These are phyloP conservation scores for Aphidius gifuensis DNA, from an alignment of 1,140 invertebrate genomes.

Conservation along the genomic window DNA sequence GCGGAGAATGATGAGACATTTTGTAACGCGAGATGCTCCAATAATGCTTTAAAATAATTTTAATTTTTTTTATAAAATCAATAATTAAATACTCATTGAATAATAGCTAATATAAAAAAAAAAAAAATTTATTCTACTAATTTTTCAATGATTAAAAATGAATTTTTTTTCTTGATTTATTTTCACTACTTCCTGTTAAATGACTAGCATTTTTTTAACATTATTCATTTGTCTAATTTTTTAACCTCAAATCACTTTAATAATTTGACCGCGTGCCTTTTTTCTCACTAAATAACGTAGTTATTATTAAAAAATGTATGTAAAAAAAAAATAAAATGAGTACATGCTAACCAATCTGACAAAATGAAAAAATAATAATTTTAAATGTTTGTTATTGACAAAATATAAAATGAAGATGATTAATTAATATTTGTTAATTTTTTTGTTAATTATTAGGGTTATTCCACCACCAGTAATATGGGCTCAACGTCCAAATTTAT, in stretches of 20 bases:
- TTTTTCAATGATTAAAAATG: neutral
- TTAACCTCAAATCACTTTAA: slow-evolving; percentile 16
- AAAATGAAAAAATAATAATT: too few relatives aligned
- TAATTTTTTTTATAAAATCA: slow-evolving; percentile 3
- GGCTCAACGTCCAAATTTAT: slow-evolving; percentile 79
- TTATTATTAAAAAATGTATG: neutral
- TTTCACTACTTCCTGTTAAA: slow-evolving; percentile 8
- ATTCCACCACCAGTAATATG: slow-evolving; percentile 82
- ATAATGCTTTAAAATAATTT: slow-evolving; percentile 13
- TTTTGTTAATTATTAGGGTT: slow-evolving; percentile 43
- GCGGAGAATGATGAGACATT: neutral
- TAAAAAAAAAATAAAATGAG: too few relatives aligned
- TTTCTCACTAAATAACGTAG: neutral
- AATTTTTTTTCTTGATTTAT: neutral
- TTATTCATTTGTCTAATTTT: neutral
- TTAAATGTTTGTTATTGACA: too few relatives aligned
- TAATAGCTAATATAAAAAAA: neutral
- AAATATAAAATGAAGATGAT: neutral
- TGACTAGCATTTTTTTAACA: slow-evolving; percentile 22
- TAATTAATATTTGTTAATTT: neutral
- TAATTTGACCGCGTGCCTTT: slow-evolving; percentile 12
- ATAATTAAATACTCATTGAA: neutral
- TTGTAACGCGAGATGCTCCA: slow-evolving; percentile 6
- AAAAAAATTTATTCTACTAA: slow-evolving; percentile 4
- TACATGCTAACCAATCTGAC: too few relatives aligned